A percentile compares a stretch with the other conserved stretches of the same genome.
Evolutionary conservation across 2,113 vertebrate species (phyloP).

Genomic region (Lycocorax pyrrhopterus): DNA sequence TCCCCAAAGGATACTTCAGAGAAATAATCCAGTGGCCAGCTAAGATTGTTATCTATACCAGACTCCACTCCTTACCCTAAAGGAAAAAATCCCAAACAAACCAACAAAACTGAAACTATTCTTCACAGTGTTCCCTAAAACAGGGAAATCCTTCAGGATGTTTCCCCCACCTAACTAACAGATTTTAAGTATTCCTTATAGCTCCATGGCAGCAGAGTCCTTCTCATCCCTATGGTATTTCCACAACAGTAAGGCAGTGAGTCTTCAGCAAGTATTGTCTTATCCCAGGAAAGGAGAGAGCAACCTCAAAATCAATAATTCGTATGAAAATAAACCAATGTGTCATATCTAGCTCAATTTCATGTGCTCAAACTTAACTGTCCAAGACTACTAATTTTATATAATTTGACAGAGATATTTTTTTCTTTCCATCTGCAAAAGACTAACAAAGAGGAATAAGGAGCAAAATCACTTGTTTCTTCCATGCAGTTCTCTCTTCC

Average conservation of each 20-base stretch:
- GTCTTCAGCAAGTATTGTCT: background rate
- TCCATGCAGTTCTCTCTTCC: background rate
- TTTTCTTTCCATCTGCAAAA: background rate
- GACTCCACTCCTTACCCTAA: background rate
- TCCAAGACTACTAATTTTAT: background rate
- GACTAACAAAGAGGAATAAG: background rate
- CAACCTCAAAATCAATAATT: background rate
- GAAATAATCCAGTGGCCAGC: fast-evolving
- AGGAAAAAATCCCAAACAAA: background rate
- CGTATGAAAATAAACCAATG: background rate
- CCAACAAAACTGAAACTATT: background rate
- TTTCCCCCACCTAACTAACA: background rate
- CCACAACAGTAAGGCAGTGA: background rate
- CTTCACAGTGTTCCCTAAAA: background rate
- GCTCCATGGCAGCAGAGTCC: background rate
- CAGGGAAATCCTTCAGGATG: background rate
- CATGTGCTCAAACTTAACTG: background rate
- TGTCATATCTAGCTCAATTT: background rate
- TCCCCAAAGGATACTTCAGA: background rate
- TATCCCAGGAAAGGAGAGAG: background rate
- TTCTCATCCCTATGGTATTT: background rate
- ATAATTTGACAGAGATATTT: background rate
- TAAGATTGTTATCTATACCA: background rate
- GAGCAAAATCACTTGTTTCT: background rate
- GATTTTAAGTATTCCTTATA: background rate